phyloP scores from a whole-genome alignment of 2,888 invertebrate genomes.

The Tridacna crocea region DNA sequence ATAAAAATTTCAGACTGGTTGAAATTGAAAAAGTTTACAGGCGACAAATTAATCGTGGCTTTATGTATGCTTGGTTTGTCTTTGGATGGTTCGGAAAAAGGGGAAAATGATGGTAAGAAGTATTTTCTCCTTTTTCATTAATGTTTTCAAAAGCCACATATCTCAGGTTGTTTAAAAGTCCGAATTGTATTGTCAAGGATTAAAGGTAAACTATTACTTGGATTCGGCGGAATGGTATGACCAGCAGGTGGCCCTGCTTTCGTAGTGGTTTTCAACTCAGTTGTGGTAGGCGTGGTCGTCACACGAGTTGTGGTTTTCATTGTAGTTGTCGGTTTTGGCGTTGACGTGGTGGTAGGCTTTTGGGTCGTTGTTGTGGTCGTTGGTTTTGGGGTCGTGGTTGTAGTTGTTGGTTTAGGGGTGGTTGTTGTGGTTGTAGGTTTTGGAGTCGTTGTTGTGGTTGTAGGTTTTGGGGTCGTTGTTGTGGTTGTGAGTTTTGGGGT shows the following conservation, averaged over 20 bases:
- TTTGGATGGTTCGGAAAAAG: too few relatives aligned
- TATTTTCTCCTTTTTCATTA: too few relatives aligned
- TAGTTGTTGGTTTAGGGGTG: not conserved
- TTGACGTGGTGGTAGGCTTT: not conserved
- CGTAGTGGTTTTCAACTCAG: slow-evolving; percentile 2
- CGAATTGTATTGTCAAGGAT: too few relatives aligned
- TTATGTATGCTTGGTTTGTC: too few relatives aligned
- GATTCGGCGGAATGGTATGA: slow-evolving; percentile 14
- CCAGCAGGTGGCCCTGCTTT: not conserved
- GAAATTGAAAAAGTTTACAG: too few relatives aligned
- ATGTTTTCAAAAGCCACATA: too few relatives aligned
- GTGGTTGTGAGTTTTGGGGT: not conserved
- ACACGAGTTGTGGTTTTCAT: not conserved
- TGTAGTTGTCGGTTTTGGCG: not conserved
- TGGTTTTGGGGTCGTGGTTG: slow-evolving; percentile 1
- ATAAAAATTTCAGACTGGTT: too few relatives aligned
- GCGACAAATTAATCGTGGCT: too few relatives aligned
- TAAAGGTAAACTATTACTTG: not conserved
- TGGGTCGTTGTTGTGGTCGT: not conserved
- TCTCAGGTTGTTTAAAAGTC: too few relatives aligned
- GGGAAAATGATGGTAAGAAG: too few relatives aligned
- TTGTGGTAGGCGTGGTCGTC: not conserved
- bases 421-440: not conserved
- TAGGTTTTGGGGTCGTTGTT: not conserved
- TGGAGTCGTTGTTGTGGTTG: not conserved